Evolutionary conservation across 2,113 vertebrate species (phyloP).

Genomic region (Herpailurus yagouaroundi): DNA sequence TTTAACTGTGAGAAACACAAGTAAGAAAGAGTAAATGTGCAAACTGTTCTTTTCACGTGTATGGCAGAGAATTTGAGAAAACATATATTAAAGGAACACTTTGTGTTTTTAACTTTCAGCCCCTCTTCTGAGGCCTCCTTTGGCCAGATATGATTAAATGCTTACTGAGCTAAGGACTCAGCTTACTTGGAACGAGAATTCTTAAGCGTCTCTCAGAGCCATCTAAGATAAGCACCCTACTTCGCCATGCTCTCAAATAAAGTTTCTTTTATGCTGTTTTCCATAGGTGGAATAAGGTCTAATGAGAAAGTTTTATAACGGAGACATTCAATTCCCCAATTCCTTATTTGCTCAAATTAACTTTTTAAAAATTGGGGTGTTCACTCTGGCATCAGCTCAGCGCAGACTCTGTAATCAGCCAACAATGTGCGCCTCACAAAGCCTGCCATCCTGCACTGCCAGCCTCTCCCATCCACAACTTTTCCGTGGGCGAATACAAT

Average conservation of each 20-base stretch:
- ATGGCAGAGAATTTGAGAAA: constrained; percentile 65
- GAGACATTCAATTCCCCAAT: constrained; percentile 29
- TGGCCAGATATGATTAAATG: not conserved
- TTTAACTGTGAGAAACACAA: constrained; percentile 64
- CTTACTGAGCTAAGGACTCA: constrained; percentile 52
- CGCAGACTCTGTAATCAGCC: constrained; percentile 17
- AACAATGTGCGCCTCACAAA: constrained; percentile 52
- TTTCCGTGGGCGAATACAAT: constrained; percentile 52
- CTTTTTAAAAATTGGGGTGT: constrained; percentile 34
- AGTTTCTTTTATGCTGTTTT: constrained; percentile 37
- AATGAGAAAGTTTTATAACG: constrained; percentile 55
- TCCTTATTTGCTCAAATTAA: constrained; percentile 60
- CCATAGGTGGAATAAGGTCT: constrained; percentile 10
- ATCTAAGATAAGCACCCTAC: not conserved
- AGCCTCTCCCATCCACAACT: constrained; percentile 14
- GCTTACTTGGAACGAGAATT: constrained; percentile 46
- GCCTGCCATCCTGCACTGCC: not conserved
- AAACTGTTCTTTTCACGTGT: not conserved
- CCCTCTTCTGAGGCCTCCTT: not conserved
- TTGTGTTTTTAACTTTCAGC: not conserved
- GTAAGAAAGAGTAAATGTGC: not conserved
- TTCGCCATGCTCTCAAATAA: not conserved
- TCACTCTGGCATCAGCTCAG: not conserved
- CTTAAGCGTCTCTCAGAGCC: constrained; percentile 28
- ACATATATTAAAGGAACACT: constrained; percentile 40